Percentiles rank a stretch among this genome's conserved stretches.
Conservation (phyloP, 2,797 vertebrate species). For the Periophthalmus magnuspinnatus region DNA sequence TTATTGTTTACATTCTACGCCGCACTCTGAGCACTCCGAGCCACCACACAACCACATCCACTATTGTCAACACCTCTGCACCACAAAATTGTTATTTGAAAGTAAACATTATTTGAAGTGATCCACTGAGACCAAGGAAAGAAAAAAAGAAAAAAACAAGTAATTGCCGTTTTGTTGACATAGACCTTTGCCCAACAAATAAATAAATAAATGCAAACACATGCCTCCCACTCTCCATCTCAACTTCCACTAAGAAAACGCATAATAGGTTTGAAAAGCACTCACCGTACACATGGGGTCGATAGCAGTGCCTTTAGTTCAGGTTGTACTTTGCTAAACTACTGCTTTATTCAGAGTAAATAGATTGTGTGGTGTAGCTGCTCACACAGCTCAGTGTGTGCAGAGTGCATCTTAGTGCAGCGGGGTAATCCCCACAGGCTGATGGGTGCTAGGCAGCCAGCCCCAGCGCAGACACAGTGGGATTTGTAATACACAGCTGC, state of each 20-base stretch:
- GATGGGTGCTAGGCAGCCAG: conserved; percentile 76
- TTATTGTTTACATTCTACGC: too few relatives aligned
- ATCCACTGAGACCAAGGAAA: not conserved
- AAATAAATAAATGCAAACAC: conserved; percentile 24
- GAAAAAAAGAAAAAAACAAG: conserved; percentile 24
- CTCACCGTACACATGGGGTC: conserved; percentile 63
- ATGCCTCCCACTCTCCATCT: conserved; percentile 11
- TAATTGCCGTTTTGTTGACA: conserved; percentile 38
- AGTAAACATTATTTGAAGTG: conserved; percentile 21
- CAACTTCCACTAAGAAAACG: conserved; percentile 37
- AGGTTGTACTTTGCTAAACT: conserved; percentile 14
- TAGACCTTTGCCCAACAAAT: conserved; percentile 16
- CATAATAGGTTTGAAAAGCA: conserved; percentile 52
- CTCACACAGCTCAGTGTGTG: conserved; percentile 35
- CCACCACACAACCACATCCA: too few relatives aligned
- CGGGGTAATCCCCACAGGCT: conserved; percentile 73
- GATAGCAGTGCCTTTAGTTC: conserved; percentile 34
- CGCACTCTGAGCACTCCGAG: not conserved
- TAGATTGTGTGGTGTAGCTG: conserved; percentile 32
- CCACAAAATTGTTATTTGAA: conserved; percentile 11
- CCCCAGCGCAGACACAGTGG: conserved; percentile 62
- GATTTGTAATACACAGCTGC: conserved; percentile 18
- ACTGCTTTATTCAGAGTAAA: conserved; percentile 19
- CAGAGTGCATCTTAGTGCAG: not conserved
- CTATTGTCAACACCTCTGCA: conserved; percentile 2